Percentiles rank a stretch among this genome's conserved stretches.
These are phyloP conservation scores for Halictus ligatus DNA, from an alignment of 2,888 invertebrate genomes.

Conservation along the genomic window DNA sequence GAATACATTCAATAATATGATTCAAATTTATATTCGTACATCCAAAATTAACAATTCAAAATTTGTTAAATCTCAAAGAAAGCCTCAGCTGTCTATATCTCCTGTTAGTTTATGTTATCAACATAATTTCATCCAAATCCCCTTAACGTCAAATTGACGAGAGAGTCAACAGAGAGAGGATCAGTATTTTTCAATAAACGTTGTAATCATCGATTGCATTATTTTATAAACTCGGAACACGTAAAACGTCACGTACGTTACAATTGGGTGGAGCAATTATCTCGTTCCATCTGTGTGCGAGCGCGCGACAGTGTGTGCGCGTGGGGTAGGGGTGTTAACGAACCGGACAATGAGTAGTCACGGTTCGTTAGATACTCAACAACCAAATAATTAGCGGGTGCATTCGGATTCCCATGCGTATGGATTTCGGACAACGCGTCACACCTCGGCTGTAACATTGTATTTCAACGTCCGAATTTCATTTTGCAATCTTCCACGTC, in stretches of 20 bases:
- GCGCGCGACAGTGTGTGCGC: conserved; percentile 29
- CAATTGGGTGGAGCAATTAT: conserved; percentile 68
- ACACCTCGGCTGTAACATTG: conserved; percentile 3
- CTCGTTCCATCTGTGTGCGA: conserved; percentile 51
- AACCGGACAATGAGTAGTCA: conserved; percentile 77
- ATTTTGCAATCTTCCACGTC: not conserved
- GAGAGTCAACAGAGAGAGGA: not conserved
- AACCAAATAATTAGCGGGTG: conserved; percentile 76
- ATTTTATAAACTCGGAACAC: conserved; percentile 47
- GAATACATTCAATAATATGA: not conserved
- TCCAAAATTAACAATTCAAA: not conserved
- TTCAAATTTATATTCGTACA: too few species aligned
- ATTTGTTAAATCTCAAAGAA: not conserved
- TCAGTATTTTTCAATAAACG: conserved; percentile 7
- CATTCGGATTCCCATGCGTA: conserved; percentile 55
- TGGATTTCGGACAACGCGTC: conserved; percentile 47
- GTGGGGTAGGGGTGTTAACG: conserved; percentile 72
- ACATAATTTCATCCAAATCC: not conserved
- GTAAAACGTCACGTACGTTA: conserved; percentile 49
- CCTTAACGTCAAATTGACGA: not conserved
- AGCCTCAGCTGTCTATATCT: not conserved
- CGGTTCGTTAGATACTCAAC: conserved; percentile 78
- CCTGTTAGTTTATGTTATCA: not conserved
- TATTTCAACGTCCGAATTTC: conserved; percentile 10
- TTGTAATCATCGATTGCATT: conserved; percentile 16